Base-by-base conservation (phyloP, 23 tunicate genomes). In the Phallusia fumigata region DNA sequence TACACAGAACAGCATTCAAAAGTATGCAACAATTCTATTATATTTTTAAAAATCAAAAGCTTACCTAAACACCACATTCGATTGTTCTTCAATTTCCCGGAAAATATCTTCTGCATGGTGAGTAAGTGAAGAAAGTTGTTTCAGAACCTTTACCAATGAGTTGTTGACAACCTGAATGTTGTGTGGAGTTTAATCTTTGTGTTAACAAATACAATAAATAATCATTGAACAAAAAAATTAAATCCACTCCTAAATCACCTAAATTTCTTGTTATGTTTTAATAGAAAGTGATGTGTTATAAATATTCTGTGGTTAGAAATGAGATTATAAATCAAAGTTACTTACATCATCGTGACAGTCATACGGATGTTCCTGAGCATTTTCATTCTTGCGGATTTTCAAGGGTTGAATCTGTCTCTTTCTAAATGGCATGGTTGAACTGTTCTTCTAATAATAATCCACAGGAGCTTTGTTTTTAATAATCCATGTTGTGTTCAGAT, bases 71-170 rank as follows among this genome's bases (percentile, higher is more conserved):
- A 85, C 53, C 6, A 65, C n/a, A 21, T 3, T 30, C 10, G 81
- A 50, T 51, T 90, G 89, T 31, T 76, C 79, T 69, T 86, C 79
- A 36, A 91, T 82, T 74, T 86, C 87, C 30, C 87, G 83, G 65
- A 91, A 91, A 0, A 91, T 78, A 76, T 91, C 96, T 33, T 82
- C 96, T 36, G 96, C 96, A 73, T 91, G 90, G 28, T 26, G 50
- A 26, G 86, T 77, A 13, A 91, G 73, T n/a, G 90, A 77, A 11
- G 96, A 72, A 31, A 91, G 83, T 65, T 91, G 96, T 33, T 40
- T 53, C 12, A 91, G 51, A 31, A 86, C 96, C 30, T 77, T 65
- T 16, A 82, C 90, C 35, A 91, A 18, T 0, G 96, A 84, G 73
- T 85, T 76, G 80, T 86, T 86, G 0, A 77, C 78, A 49, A 91